Conservation (phyloP, 2,888 invertebrate genomes). For the Morinoia aosen region DNA sequence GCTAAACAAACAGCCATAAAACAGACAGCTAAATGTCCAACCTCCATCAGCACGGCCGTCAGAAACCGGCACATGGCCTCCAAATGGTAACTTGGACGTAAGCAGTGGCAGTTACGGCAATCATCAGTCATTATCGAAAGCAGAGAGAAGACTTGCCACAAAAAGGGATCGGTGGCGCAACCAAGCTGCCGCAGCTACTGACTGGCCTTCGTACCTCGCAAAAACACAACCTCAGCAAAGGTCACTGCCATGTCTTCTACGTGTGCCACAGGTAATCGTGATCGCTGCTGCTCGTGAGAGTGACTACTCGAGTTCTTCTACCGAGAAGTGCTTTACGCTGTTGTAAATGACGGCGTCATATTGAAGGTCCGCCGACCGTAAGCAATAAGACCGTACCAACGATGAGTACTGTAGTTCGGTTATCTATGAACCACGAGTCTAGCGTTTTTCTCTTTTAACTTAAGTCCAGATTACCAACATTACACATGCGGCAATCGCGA, state of each 20-base stretch:
- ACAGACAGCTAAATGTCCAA: not conserved
- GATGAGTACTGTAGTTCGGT: too few species aligned
- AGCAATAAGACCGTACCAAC: too few species aligned
- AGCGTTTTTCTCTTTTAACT: too few species aligned
- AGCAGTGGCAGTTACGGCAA: not conserved
- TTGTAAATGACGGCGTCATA: too few species aligned
- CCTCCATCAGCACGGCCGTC: not conserved
- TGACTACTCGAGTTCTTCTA: not conserved
- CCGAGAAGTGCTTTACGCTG: too few species aligned
- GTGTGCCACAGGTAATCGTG: not conserved
- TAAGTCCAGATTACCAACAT: too few species aligned
- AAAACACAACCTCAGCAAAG: not conserved
- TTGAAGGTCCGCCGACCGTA: too few species aligned
- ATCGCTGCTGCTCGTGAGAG: not conserved
- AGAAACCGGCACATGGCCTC: not conserved
- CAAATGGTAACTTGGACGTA: not conserved
- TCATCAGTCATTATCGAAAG: not conserved
- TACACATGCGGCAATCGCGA: too few species aligned
- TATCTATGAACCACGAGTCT: too few species aligned
- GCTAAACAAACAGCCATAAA: not conserved
- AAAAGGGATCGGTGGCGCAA: not conserved
- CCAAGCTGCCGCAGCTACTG: not conserved
- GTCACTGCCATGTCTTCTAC: not conserved
- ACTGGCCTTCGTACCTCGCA: not conserved
- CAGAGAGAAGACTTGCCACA: not conserved